phyloP scores from a whole-genome alignment of 2,888 invertebrate genomes.

The Carpatolechia fugitivella region DNA sequence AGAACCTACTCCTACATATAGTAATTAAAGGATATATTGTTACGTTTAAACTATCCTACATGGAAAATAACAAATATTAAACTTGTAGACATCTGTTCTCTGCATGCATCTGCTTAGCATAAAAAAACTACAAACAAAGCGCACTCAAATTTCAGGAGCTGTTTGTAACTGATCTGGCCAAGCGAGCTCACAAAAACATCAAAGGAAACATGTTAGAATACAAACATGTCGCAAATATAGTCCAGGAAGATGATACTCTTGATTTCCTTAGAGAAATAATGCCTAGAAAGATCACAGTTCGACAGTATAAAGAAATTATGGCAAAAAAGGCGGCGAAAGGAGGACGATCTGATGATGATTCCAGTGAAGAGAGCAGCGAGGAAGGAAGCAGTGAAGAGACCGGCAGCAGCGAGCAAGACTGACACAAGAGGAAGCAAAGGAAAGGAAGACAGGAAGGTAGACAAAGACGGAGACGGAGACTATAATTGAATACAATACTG shows the following conservation, averaged over 20 bases:
- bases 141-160: slow-evolving; percentile 81
- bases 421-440: slow-evolving; percentile 23
- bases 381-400: slow-evolving; percentile 50
- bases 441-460: background rate
- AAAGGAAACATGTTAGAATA: slow-evolving; percentile 81
- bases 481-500: too few relatives aligned
- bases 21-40: too few relatives aligned
- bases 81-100: too few relatives aligned
- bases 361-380: slow-evolving; percentile 59
- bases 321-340: slow-evolving; percentile 72
- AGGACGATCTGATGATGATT: slow-evolving; percentile 48
- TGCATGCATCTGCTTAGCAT: too few relatives aligned
- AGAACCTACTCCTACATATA: too few relatives aligned
- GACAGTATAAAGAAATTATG: slow-evolving; percentile 83
- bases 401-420: slow-evolving; percentile 54
- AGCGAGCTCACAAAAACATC: slow-evolving; percentile 78
- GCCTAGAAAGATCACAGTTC: slow-evolving; percentile 85
- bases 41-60: too few relatives aligned
- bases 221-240: slow-evolving; percentile 85
- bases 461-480: too few relatives aligned
- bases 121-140: too few relatives aligned
- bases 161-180: slow-evolving; percentile 83
- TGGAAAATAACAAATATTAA: too few relatives aligned
- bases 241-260: slow-evolving; percentile 82
- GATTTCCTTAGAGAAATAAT: slow-evolving; percentile 86